Evolutionary conservation across 2,797 vertebrate genomes (phyloP).

Genomic region (Yasuhikotakia modesta): DNA sequence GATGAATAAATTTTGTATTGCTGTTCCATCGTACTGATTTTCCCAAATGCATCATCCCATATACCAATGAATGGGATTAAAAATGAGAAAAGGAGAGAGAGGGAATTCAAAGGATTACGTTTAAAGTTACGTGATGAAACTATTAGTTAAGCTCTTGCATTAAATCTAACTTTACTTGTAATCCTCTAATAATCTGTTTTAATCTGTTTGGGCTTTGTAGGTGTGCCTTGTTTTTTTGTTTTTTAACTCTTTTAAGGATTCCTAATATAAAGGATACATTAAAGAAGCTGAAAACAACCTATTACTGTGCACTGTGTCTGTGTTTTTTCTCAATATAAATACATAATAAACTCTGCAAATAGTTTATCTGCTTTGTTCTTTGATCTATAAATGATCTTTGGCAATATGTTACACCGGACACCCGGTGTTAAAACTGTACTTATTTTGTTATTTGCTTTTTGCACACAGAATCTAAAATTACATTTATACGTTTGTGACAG

Average conservation of each 20-base stretch:
- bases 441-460: not conserved
- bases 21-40: not conserved
- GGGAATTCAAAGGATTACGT: conserved; percentile 65
- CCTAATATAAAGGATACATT: not conserved
- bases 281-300: not conserved
- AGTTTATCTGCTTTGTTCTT: not conserved
- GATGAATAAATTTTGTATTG: not conserved
- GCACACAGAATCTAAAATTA: not conserved
- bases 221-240: conserved; percentile 52
- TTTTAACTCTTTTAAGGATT: not conserved
- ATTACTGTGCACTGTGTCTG: not conserved
- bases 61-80: conserved; percentile 23
- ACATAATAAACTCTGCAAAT: not conserved
- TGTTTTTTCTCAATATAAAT: not conserved
- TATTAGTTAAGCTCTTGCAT: conserved; percentile 62
- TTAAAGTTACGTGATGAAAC: conserved; percentile 67
- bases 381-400: not conserved
- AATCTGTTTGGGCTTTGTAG: conserved; percentile 71
- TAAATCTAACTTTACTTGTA: conserved; percentile 66
- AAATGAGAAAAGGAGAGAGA: conserved; percentile 41
- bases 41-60: not conserved
- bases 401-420: not conserved
- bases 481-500: not conserved
- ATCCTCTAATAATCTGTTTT: conserved; percentile 65
- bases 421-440: not conserved